Evolutionary conservation across 2,888 invertebrate species (phyloP).

Genomic region (Gymnoscelis rufifasciata): DNA sequence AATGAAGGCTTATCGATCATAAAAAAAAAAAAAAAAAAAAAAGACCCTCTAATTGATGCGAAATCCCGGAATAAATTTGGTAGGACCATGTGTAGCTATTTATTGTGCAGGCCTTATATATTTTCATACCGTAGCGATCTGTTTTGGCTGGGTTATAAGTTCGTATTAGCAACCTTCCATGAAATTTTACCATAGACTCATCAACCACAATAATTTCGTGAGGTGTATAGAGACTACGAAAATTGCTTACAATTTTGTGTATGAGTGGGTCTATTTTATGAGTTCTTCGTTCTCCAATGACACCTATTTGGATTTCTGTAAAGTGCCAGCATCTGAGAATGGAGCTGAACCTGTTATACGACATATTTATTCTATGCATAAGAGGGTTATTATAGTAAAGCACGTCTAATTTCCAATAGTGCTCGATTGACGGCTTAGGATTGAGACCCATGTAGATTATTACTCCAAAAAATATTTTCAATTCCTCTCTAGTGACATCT

Average conservation of each 20-base stretch:
- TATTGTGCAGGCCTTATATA: not conserved
- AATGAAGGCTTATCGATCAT: too few relatives aligned
- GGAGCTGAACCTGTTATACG: not conserved
- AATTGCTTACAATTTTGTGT: not conserved
- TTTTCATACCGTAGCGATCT: too few relatives aligned
- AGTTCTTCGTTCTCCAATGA: not conserved
- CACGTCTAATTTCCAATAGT: not conserved
- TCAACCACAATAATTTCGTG: not conserved
- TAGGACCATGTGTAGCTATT: not conserved
- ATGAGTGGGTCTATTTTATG: not conserved
- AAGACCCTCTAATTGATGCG: too few relatives aligned
- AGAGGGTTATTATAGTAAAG: not conserved
- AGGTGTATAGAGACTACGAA: not conserved
- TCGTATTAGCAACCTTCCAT: not conserved
- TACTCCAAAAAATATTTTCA: not conserved
- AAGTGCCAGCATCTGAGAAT: not conserved
- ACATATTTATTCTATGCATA: not conserved
- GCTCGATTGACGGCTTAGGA: not conserved
- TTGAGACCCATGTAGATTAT: not conserved
- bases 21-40: too few relatives aligned
- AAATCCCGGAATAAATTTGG: not conserved
- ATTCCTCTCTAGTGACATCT: not conserved
- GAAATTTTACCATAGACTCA: not conserved
- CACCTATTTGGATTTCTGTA: not conserved
- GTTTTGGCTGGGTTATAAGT: not conserved